Evolutionary conservation across 2,113 vertebrate species (phyloP), one percentile per base, ranked within the genome.

Genomic region (Chloropsis hardwickii): DNA sequence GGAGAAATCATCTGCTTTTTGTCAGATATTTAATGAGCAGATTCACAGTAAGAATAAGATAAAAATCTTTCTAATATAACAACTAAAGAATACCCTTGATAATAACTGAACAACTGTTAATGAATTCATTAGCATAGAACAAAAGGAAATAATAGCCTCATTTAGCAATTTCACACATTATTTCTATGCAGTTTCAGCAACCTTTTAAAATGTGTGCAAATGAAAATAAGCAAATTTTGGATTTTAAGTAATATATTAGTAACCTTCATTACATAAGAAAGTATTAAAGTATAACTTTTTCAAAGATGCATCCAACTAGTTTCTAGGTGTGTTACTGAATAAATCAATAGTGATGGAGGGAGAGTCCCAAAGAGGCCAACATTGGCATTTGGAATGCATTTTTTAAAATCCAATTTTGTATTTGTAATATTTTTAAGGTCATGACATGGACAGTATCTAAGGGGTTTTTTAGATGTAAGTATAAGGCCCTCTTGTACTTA

Each of bases 51-150:
- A 66, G 50, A 90, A 82, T 40, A 81, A 67, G 88, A 95, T 91
- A 81, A 93, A 96, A 90, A 96, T 83, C 92, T 94, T 71, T 78
- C 60, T 78, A 83, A 88, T 92, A 58, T 56, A 92, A 86, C 72
- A 91, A 56, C 64, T 67, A 56, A 94, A 95, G 77, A 37, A 84
- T 84, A 81, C 83, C 40, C 88, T 81, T 81, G 81, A 80, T 83
- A 95, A 72, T 79, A 81, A 81, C 61, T 44, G 71, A 95, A 93
- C 81, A 88, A 90, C 65, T 64, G 27, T 62, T 95, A 95, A 95
- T 88, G 42, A 96, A 84, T 94, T 86, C 69, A 96, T 96, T 94
- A 95, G 28, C 83, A 81, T 25, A 78, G 53, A 94, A 92, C 69
- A 93, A 95, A 91, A 37, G 60, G 80, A 92, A 92, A 91, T 90